phyloP scores from a whole-genome alignment of 2,113 vertebrate species.

The Channa argus region DNA sequence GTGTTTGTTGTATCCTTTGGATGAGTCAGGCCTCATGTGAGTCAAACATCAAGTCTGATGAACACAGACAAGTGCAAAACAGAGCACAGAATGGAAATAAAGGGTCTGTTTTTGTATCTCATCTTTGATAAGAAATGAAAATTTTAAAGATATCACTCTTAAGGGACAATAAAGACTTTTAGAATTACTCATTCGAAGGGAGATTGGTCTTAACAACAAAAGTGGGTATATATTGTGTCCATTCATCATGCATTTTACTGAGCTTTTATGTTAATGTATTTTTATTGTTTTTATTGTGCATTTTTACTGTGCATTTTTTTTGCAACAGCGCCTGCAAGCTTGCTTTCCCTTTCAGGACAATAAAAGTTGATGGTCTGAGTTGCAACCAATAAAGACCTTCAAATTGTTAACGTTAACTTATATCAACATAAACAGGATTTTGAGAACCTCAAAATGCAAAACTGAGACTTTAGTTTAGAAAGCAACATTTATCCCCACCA shows the following conservation, averaged over 20 bases:
- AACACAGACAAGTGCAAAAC: neutral
- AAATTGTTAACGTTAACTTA: slow-evolving; percentile 38
- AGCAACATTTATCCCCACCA: neutral
- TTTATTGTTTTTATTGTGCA: slow-evolving; percentile 61
- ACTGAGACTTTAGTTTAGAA: neutral
- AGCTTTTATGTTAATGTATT: slow-evolving; percentile 35
- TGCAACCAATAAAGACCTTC: slow-evolving; percentile 51
- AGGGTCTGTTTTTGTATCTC: neutral
- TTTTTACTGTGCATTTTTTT: slow-evolving; percentile 58
- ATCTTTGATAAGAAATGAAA: slow-evolving; percentile 10
- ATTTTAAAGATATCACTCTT: neutral
- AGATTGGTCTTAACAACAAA: slow-evolving; percentile 18
- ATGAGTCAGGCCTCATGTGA: neutral
- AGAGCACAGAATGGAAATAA: neutral
- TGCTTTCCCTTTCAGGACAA: slow-evolving; percentile 43
- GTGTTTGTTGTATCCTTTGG: neutral
- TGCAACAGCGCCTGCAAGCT: slow-evolving; percentile 35
- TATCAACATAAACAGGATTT: slow-evolving; percentile 19
- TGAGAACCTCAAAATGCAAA: neutral
- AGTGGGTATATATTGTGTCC: slow-evolving; percentile 3
- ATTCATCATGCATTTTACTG: slow-evolving; percentile 45
- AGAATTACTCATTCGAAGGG: neutral
- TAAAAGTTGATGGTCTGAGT: slow-evolving; percentile 65
- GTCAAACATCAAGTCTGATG: neutral
- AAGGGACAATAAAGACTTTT: neutral